Evolutionary conservation across 1,140 invertebrate genomes (phyloP).

Genomic region (Dinoponera quadriceps): DNA sequence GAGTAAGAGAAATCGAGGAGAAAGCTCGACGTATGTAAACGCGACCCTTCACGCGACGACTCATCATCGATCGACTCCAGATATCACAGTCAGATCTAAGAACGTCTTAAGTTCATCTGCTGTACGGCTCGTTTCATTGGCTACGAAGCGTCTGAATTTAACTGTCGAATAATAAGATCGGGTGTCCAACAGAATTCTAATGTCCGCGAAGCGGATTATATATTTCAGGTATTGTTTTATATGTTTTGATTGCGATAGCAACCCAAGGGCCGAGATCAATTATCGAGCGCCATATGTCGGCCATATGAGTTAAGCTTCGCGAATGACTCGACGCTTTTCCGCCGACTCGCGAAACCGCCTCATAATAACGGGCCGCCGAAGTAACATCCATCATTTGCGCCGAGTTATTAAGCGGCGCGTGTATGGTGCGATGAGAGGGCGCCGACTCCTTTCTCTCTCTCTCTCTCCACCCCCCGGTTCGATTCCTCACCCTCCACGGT

Average conservation of each 20-base stretch:
- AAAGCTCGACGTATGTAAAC: no score
- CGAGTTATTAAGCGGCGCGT: slow-evolving; percentile 25
- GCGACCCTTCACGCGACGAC: no score
- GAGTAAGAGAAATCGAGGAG: no score
- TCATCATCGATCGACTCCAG: no score
- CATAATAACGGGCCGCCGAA: slow-evolving; percentile 45
- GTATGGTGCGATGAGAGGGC: slow-evolving; percentile 23
- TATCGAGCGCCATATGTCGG: slow-evolving; percentile 64
- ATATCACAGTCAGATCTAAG: no score
- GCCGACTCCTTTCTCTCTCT: slow-evolving; percentile 25
- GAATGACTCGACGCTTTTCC: slow-evolving; percentile 65
- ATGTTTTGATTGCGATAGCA: background rate
- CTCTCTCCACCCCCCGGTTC: slow-evolving; percentile 6
- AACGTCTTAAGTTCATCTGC: no score
- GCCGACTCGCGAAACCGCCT: slow-evolving; percentile 53
- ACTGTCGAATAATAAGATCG: no score
- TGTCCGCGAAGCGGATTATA: no score
- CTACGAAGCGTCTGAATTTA: no score
- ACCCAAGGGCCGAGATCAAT: slow-evolving; percentile 18
- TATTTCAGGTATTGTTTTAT: no score
- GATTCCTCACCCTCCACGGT: slow-evolving; percentile 21
- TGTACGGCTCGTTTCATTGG: no score
- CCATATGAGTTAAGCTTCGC: slow-evolving; percentile 62
- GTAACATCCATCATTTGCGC: slow-evolving; percentile 65
- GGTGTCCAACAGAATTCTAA: no score